A percentile compares a stretch with the other conserved stretches of the same genome.
phyloP scores from a whole-genome alignment of 2,797 vertebrate species.

The Onychomys torridus region DNA sequence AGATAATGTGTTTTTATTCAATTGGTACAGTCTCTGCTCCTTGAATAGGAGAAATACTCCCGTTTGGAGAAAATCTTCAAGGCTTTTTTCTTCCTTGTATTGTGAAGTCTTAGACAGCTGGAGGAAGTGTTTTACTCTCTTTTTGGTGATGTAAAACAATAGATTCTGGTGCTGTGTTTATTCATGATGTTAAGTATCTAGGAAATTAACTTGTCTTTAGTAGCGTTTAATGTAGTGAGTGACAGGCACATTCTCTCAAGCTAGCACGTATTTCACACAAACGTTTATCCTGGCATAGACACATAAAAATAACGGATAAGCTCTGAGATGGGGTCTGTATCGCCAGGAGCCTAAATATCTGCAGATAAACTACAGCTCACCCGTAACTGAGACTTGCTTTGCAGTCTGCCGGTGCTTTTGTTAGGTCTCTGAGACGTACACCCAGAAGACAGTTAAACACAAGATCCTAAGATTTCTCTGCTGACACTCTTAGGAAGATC shows the following conservation, averaged over 20 bases:
- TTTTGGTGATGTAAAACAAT: constrained; percentile 81
- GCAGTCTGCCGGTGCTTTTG: constrained; percentile 67
- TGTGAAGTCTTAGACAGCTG: constrained; percentile 80
- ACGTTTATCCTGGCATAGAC: constrained; percentile 84
- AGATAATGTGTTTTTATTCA: constrained; percentile 34
- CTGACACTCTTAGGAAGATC: constrained; percentile 59
- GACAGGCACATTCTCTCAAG: constrained; percentile 83
- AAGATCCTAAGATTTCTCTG: constrained; percentile 69
- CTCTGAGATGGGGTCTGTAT: constrained; percentile 62
- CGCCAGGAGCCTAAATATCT: constrained; percentile 77
- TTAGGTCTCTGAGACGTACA: constrained; percentile 61
- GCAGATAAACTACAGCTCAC: constrained; percentile 43
- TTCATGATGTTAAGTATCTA: constrained; percentile 68
- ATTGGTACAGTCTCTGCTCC: not conserved
- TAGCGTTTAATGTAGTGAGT: constrained; percentile 83
- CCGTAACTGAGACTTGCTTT: constrained; percentile 67
- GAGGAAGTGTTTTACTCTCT: constrained; percentile 79
- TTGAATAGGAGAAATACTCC: constrained; percentile 67
- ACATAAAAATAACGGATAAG: constrained; percentile 83
- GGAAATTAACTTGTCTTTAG: constrained; percentile 84
- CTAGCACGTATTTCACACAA: constrained; percentile 83
- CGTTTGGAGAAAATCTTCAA: constrained; percentile 76
- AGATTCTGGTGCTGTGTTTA: constrained; percentile 76
- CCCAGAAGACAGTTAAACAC: constrained; percentile 65
- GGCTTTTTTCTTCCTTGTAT: constrained; percentile 73